Conservation (phyloP, 2,888 invertebrate genomes). For the Eupithecia dodoneata region DNA sequence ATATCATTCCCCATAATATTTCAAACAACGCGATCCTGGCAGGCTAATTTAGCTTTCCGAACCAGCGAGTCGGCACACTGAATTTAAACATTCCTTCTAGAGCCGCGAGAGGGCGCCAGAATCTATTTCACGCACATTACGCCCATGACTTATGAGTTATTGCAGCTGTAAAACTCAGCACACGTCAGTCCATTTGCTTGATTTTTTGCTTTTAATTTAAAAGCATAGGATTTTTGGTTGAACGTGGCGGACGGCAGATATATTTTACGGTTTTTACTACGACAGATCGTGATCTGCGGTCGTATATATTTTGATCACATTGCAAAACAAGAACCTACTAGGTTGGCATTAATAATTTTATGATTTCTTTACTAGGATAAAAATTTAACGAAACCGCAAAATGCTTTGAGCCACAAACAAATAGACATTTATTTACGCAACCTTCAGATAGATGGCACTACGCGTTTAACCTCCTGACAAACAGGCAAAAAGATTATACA, state of each 20-base stretch:
- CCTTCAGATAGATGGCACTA: conserved; percentile 26
- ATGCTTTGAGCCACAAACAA: background rate
- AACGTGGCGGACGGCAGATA: background rate
- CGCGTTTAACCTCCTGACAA: background rate
- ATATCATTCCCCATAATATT: conserved; percentile 66
- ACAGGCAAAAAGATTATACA: background rate
- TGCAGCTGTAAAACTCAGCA: conserved; percentile 77
- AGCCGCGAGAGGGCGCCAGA: conserved; percentile 65
- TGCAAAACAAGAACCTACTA: background rate
- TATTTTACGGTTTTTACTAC: background rate
- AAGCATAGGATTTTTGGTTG: conserved; percentile 1
- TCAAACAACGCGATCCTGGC: conserved; percentile 67
- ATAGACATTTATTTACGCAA: background rate
- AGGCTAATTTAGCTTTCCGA: conserved; percentile 72
- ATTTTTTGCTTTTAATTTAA: conserved; percentile 52
- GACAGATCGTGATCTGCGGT: background rate
- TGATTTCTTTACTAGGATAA: background rate
- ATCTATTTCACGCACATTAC: conserved; percentile 81
- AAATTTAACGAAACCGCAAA: background rate
- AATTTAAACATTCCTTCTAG: conserved; percentile 72
- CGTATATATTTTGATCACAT: background rate
- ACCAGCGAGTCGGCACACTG: conserved; percentile 59
- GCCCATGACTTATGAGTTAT: conserved; percentile 75
- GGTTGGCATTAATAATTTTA: background rate
- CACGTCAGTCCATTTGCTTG: conserved; percentile 72